phyloP scores from a whole-genome alignment of 2,888 invertebrate genomes.

The Cephus rjabovi region DNA sequence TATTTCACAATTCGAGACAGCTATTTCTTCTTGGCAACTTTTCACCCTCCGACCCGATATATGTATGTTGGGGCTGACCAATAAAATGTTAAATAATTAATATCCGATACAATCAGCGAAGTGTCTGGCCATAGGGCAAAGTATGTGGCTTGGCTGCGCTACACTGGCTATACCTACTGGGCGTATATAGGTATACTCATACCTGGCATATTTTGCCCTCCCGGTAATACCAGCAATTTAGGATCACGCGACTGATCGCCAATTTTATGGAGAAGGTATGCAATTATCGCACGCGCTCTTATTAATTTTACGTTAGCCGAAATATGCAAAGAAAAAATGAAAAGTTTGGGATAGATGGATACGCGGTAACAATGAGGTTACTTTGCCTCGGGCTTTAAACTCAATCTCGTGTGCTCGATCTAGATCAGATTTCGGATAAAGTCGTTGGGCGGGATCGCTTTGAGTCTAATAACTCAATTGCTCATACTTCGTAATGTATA shows the following conservation, averaged over 20 bases:
- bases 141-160: neutral
- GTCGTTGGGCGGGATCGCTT: conserved; percentile 18
- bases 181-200: neutral
- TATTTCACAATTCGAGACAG: neutral
- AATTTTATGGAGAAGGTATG: conserved; percentile 20
- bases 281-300: conserved; percentile 15
- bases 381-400: conserved; percentile 16
- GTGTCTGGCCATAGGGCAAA: neutral
- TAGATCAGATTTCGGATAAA: conserved; percentile 19
- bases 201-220: neutral
- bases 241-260: conserved; percentile 20
- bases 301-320: conserved; percentile 19
- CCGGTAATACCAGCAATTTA: conserved; percentile 18
- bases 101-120: neutral
- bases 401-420: conserved; percentile 4
- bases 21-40: neutral
- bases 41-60: neutral
- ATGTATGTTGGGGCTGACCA: neutral
- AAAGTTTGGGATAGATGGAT: neutral
- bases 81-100: neutral
- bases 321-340: conserved; percentile 12
- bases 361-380: neutral
- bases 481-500: neutral
- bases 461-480: conserved; percentile 23
- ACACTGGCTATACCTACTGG: neutral